Conservation (phyloP, 2,888 invertebrate genomes). For the Creontiades dilutus region DNA sequence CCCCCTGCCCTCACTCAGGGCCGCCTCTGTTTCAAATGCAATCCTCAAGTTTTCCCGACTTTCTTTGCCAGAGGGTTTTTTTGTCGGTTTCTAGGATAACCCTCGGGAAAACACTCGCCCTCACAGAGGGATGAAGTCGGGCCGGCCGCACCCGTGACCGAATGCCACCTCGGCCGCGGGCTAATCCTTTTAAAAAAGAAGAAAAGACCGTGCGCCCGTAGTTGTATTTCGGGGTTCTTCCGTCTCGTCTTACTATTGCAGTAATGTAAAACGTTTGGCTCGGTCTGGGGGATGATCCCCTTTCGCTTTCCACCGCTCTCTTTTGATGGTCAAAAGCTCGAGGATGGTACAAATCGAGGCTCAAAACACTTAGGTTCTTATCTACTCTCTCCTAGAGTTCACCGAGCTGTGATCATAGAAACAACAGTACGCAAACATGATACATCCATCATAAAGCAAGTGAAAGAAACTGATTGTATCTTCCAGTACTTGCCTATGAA, state of each 20-base stretch:
- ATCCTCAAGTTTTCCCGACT: constrained; percentile 24
- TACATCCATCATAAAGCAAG: too few relatives aligned
- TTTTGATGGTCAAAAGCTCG: too few relatives aligned
- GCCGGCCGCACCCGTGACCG: constrained; percentile 29
- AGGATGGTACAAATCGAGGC: too few relatives aligned
- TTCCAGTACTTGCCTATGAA: too few relatives aligned
- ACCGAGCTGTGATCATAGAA: too few relatives aligned
- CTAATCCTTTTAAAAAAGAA: constrained; percentile 43
- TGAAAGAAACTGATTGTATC: too few relatives aligned
- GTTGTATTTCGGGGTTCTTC: not conserved
- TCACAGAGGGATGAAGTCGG: not conserved
- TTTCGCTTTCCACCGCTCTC: not conserved
- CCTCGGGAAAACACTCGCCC: not conserved
- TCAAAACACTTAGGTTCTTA: too few relatives aligned
- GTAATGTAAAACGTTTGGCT: not conserved
- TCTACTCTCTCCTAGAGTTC: too few relatives aligned
- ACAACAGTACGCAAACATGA: too few relatives aligned
- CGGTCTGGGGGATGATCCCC: not conserved
- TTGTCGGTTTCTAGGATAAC: not conserved
- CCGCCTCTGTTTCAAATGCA: constrained; percentile 58
- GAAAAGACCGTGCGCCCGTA: not conserved
- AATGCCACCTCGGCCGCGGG: constrained; percentile 30
- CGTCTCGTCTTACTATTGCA: not conserved
- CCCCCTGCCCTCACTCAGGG: not conserved
- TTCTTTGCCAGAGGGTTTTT: not conserved